Evolutionary conservation across 2,113 vertebrate genomes (phyloP).

Genomic region (Cyanoderma ruficeps): DNA sequence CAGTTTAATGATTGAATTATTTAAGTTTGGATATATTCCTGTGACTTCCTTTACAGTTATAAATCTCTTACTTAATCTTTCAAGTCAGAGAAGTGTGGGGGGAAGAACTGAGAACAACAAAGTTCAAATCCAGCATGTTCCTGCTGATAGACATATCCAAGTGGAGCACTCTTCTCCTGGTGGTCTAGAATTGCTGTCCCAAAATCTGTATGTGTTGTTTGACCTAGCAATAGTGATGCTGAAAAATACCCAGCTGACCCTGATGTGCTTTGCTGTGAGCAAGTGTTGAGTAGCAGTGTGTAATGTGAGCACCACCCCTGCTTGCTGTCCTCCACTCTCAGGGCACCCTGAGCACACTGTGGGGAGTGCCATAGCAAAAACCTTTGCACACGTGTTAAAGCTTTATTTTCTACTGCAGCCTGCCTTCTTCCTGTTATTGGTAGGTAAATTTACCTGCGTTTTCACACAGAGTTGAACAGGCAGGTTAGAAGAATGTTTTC

Average conservation of each 20-base stretch:
- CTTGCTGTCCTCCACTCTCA: not conserved
- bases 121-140: not conserved
- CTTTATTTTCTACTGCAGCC: not conserved
- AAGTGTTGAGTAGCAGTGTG: no score
- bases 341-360: no score
- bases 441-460: not conserved
- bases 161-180: not conserved
- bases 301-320: not conserved
- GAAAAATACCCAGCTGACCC: not conserved
- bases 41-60: not conserved
- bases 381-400: accelerated
- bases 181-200: not conserved
- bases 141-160: not conserved
- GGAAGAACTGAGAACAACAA: not conserved
- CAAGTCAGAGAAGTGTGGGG: not conserved
- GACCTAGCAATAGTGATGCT: not conserved
- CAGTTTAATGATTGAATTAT: not conserved
- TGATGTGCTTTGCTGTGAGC: not conserved
- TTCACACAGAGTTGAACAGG: not conserved
- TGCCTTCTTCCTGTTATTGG: not conserved
- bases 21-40: not conserved
- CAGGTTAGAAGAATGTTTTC: not conserved
- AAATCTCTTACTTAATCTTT: not conserved
- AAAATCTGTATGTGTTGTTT: not conserved
- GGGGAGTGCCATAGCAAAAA: not conserved